Conservation (phyloP, 1,140 invertebrate genomes). For the Zaprionus gabonicus region DNA sequence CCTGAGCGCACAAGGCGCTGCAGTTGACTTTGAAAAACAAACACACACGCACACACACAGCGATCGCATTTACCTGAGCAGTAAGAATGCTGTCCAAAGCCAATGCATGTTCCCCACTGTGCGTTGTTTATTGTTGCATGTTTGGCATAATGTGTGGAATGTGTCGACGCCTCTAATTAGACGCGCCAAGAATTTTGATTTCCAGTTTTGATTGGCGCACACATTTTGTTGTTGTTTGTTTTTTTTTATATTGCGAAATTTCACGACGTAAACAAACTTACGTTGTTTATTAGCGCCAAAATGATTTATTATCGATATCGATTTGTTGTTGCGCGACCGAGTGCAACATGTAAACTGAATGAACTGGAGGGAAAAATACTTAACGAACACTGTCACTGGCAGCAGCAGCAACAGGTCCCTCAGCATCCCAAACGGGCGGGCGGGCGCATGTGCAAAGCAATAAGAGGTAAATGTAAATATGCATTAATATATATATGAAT, state of each 20-base stretch:
- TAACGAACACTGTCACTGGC: conserved; percentile 30
- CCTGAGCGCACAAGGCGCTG: not conserved
- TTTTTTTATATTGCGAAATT: conserved; percentile 32
- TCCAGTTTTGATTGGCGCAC: conserved; percentile 30
- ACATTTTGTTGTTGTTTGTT: conserved; percentile 29
- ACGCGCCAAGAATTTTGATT: conserved; percentile 47
- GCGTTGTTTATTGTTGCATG: conserved; percentile 13
- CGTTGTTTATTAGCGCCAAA: conserved; percentile 34
- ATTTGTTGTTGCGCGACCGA: conserved; percentile 42
- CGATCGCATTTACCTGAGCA: conserved; percentile 4
- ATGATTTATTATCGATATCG: not conserved
- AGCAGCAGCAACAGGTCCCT: conserved; percentile 58
- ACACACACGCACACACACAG: not conserved
- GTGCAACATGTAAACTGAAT: conserved; percentile 59
- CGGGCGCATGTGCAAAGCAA: conserved; percentile 60
- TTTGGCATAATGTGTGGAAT: conserved; percentile 30
- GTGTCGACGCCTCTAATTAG: conserved; percentile 50
- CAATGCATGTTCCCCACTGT: conserved; percentile 14
- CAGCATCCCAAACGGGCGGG: conserved; percentile 48
- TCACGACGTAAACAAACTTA: not conserved
- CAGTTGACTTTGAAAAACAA: not conserved
- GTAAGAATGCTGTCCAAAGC: conserved; percentile 15
- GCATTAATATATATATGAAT: not conserved
- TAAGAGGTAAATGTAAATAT: not conserved
- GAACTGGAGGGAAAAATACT: conserved; percentile 40